Conservation (phyloP, 92 coral and sea anemone species). For the Actinernus sp. region DNA sequence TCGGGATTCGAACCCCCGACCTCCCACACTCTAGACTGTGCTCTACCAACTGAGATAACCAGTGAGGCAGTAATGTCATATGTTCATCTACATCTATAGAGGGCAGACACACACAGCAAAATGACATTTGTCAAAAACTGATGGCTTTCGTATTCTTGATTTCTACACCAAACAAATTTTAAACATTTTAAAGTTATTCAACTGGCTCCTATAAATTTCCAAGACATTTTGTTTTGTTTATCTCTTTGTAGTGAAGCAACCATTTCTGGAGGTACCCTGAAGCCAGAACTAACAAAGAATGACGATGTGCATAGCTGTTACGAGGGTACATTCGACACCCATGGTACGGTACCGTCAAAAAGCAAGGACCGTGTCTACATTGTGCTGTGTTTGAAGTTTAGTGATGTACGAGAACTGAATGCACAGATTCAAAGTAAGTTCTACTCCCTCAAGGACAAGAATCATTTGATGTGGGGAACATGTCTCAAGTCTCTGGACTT, state of each 20-base stretch:
- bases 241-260: slow-evolving; percentile 64
- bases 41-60: too few relatives aligned
- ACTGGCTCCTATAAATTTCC: too few relatives aligned
- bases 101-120: too few relatives aligned
- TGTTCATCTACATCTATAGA: too few relatives aligned
- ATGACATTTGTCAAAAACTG: too few relatives aligned
- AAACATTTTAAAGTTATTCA: too few relatives aligned
- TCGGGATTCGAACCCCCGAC: too few relatives aligned
- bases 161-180: too few relatives aligned
- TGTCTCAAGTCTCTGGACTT: slow-evolving; percentile 85
- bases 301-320: slow-evolving; percentile 68
- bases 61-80: too few relatives aligned
- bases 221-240: too few relatives aligned
- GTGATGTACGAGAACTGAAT: slow-evolving; percentile 63
- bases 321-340: slow-evolving; percentile 84
- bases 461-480: slow-evolving; percentile 94
- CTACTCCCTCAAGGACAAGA: slow-evolving; percentile 88
- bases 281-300: slow-evolving; percentile 74
- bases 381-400: slow-evolving; percentile 70
- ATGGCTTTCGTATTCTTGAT: too few relatives aligned
- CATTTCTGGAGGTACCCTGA: slow-evolving; percentile 70
- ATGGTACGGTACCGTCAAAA: slow-evolving; percentile 76
- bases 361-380: slow-evolving; percentile 84
- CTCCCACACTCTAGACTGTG: too few relatives aligned
- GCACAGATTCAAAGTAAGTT: slow-evolving; percentile 86